Base-by-base conservation (phyloP, 2,797 vertebrate species). In the Lagocephalus sceleratus region DNA sequence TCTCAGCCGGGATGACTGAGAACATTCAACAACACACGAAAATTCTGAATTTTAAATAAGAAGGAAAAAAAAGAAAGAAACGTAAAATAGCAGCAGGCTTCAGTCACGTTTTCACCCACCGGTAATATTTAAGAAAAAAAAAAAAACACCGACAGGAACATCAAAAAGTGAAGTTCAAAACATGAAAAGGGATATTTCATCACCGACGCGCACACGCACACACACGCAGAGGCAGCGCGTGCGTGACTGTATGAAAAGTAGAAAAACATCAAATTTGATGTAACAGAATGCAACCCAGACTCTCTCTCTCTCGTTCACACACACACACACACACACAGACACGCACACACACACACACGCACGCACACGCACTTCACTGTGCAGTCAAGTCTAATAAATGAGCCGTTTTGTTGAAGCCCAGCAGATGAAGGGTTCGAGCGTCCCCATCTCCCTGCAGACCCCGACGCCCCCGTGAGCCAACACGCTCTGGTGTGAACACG, bases 211-310 rank as follows among this genome's bases (percentile, higher is more conserved):
- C 57, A 44, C 11, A 10, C 11, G 29, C 29, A n/a, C 39, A 41
- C 9, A 61, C 57, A 57, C 42, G 53, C 25, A 59, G 20, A 57
- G 44, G 57, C 26, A 57, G 6, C 23, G 15, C 6, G 1, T 2
- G n/a, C 45, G 23, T 66, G 38, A 54, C 26, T 47, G 45, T 51
- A 39, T 50, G 32, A 63, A 59, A 51, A 6, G 29, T 23, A 23
- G 11, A 41, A 42, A 63, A 59, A 51, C 5, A 35, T 19, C 19
- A 11, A 44, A 66, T 59, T 69, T 75, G 73, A 82, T 65, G 73
- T 75, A 82, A 82, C 20, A 20, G 40, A 25, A 25, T 64, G 60
- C 61, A 78, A 70, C 54, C 42, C 20, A 46, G 14, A 16, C 55
- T 25, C 29, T 0, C 29, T 29, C 26, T 29, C 26, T 29, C 26